phyloP scores from a whole-genome alignment of 1,140 invertebrate species.

The Listronotus bonariensis region DNA sequence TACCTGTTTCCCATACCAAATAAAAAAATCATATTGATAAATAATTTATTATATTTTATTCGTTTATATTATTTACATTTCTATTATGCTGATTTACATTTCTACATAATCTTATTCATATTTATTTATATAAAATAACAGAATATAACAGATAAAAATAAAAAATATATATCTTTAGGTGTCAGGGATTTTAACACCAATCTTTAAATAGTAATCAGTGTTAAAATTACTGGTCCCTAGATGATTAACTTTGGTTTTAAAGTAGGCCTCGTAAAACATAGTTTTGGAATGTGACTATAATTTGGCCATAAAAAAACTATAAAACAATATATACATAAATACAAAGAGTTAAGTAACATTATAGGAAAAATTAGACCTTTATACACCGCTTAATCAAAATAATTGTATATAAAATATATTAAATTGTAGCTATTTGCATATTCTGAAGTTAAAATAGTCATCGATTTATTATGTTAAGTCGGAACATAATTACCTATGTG shows the following conservation, averaged over 20 bases:
- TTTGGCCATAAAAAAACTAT: neutral
- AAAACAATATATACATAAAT: slow-evolving; percentile 5
- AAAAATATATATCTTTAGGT: too few species aligned
- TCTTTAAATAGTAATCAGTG: too few species aligned
- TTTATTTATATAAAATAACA: neutral
- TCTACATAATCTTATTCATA: slow-evolving; percentile 11
- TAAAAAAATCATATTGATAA: slow-evolving; percentile 12
- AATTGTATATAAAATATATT: too few species aligned
- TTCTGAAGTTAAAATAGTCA: too few species aligned
- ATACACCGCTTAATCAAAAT: too few species aligned
- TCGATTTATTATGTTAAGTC: too few species aligned
- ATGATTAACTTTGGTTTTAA: slow-evolving; percentile 17
- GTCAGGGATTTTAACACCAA: too few species aligned
- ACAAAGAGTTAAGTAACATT: neutral
- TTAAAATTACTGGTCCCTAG: too few species aligned
- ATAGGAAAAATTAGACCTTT: too few species aligned
- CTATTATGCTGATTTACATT: slow-evolving; percentile 20
- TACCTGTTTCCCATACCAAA: too few species aligned
- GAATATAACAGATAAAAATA: slow-evolving; percentile 7
- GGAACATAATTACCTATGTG: too few species aligned
- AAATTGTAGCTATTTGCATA: too few species aligned
- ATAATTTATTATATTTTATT: slow-evolving; percentile 12
- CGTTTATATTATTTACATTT: slow-evolving; percentile 4
- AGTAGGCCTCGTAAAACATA: slow-evolving; percentile 17
- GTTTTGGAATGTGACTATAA: slow-evolving; percentile 14